phyloP scores from a whole-genome alignment of 2,888 invertebrate genomes.

The Oligia latruncula region DNA sequence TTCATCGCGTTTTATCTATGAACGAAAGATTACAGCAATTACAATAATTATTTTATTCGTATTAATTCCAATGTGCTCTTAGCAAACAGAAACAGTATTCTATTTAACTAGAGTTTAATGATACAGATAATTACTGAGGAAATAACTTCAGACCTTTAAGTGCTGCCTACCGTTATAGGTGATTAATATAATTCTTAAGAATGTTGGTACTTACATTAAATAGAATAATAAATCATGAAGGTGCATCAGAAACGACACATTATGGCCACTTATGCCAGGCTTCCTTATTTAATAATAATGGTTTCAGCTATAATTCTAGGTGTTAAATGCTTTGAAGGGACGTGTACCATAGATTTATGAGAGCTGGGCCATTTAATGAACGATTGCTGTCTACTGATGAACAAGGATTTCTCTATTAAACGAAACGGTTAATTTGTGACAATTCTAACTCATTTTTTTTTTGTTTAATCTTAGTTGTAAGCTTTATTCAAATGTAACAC shows the following conservation, averaged over 20 bases:
- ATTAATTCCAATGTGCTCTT: conserved; percentile 18
- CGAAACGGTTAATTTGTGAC: not conserved
- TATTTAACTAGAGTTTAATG: conserved; percentile 37
- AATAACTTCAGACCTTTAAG: conserved; percentile 32
- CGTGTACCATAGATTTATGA: not conserved
- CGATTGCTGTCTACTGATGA: not conserved
- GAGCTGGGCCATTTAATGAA: not conserved
- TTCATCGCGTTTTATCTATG: not conserved
- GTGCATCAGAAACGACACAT: conserved; percentile 26
- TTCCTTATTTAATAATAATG: conserved; percentile 25
- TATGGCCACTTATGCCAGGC: conserved; percentile 33
- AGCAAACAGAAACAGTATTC: conserved; percentile 15
- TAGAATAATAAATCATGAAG: conserved; percentile 34
- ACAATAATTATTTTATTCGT: conserved; percentile 26
- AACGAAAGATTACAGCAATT: conserved; percentile 18
- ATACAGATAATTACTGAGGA: conserved; percentile 42
- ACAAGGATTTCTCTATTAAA: not conserved
- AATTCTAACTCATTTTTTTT: too few species aligned
- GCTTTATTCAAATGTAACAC: not conserved
- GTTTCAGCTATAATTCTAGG: not conserved
- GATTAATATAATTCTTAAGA: conserved; percentile 40
- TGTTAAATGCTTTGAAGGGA: conserved; percentile 8
- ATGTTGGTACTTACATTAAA: conserved; percentile 25
- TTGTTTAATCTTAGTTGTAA: not conserved
- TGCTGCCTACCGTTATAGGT: conserved; percentile 46